A percentile compares a stretch with the other conserved stretches of the same genome.
These are phyloP conservation scores for Turritopsis dohrnii DNA, from an alignment of 30 jellyfish, hydroid and myxozoan species.

Conservation along the genomic window DNA sequence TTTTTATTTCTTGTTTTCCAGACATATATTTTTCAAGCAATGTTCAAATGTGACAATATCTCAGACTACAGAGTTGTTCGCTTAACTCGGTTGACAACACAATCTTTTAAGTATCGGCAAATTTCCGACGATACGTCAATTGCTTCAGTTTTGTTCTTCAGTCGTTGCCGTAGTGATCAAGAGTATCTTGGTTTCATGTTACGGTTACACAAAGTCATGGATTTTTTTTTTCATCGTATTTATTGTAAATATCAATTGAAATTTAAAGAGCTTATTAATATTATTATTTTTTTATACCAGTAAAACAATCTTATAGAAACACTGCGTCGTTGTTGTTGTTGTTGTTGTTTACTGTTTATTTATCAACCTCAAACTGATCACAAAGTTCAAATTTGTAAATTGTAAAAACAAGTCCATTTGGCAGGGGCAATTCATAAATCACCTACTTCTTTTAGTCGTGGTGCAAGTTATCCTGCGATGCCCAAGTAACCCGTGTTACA, in stretches of 20 bases:
- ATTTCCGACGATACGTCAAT: neutral
- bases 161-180: neutral
- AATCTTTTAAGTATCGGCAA: neutral
- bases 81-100: too few species aligned
- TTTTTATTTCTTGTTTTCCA: neutral
- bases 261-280: constrained; percentile 15
- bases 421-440: too few species aligned
- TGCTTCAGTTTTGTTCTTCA: neutral
- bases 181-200: neutral
- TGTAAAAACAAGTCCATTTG: too few species aligned
- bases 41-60: too few species aligned
- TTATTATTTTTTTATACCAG: neutral
- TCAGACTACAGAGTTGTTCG: neutral
- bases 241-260: constrained; percentile 18
- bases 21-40: neutral
- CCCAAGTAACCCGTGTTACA: too few species aligned
- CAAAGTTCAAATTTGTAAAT: too few species aligned
- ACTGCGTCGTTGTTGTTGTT: neutral
- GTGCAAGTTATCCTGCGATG: too few species aligned
- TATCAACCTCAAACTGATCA: too few species aligned
- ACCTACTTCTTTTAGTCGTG: too few species aligned
- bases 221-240: neutral
- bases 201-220: neutral
- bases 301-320: neutral
- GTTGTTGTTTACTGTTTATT: too few species aligned